These are phyloP conservation scores for Cryptoprocta ferox DNA, from an alignment of 2,797 vertebrate species.

Conservation along the genomic window DNA sequence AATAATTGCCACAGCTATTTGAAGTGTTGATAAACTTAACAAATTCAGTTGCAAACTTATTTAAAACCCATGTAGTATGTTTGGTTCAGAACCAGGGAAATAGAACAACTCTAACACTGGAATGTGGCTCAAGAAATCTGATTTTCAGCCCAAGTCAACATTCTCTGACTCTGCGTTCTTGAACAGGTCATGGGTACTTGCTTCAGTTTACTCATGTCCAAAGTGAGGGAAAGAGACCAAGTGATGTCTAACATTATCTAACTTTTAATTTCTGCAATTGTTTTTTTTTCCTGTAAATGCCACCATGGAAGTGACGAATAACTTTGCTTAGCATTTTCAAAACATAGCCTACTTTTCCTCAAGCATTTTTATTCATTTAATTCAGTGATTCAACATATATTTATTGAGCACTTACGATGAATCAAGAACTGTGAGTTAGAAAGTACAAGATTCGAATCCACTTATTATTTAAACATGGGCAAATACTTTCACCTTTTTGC, in stretches of 20 bases:
- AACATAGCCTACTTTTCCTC: neutral
- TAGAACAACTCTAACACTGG: neutral
- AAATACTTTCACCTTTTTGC: neutral
- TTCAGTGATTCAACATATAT: neutral
- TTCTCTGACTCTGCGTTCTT: neutral
- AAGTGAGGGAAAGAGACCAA: neutral
- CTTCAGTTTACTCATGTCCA: neutral
- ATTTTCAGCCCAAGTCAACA: neutral
- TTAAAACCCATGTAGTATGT: constrained; percentile 46
- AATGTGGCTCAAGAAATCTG: neutral
- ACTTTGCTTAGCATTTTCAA: neutral
- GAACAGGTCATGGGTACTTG: neutral
- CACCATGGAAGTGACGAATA: neutral
- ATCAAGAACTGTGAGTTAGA: neutral
- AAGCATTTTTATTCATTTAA: constrained; percentile 1
- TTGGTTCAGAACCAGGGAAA: constrained; percentile 46
- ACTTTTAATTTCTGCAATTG: neutral
- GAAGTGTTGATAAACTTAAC: constrained; percentile 69
- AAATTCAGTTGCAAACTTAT: constrained; percentile 64
- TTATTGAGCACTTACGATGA: neutral
- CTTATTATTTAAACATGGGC: neutral
- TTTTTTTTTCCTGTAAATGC: neutral
- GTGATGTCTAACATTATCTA: neutral
- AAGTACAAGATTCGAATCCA: neutral
- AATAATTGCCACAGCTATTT: constrained; percentile 65